Conservation (phyloP, 1,140 invertebrate species). For the Drosophila ananassae region DNA sequence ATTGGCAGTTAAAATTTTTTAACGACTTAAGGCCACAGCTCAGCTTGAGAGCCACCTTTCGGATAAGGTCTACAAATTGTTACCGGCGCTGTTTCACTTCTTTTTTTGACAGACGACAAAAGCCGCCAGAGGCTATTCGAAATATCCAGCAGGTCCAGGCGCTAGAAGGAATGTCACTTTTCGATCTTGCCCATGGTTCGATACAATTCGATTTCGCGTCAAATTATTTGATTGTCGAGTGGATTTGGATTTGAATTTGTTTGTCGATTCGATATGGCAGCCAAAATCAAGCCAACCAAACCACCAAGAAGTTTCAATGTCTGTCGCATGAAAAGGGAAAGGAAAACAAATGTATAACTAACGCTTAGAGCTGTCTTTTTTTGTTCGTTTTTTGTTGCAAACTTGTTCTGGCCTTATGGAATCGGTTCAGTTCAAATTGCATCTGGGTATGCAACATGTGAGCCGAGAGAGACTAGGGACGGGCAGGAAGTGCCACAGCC, state of each 20-base stretch:
- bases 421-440: conserved; percentile 54
- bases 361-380: conserved; percentile 47
- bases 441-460: conserved; percentile 48
- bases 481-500: conserved; percentile 33
- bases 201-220: conserved; percentile 50
- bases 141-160: conserved; percentile 50
- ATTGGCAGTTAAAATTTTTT: conserved; percentile 72
- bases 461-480: conserved; percentile 35
- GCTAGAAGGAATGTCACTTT: conserved; percentile 73
- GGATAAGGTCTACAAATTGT: conserved; percentile 62
- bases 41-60: conserved; percentile 62
- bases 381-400: conserved; percentile 40
- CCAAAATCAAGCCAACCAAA: conserved; percentile 15
- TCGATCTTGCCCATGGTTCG: conserved; percentile 20
- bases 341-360: conserved; percentile 63
- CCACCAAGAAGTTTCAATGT: conserved; percentile 66
- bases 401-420: conserved; percentile 65
- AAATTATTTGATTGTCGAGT: conserved; percentile 75
- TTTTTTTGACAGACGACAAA: conserved; percentile 70
- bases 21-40: conserved; percentile 71
- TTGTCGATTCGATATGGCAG: conserved; percentile 50
- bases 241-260: conserved; percentile 29
- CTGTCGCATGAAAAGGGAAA: conserved; percentile 72
- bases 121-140: conserved; percentile 43
- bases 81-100: conserved; percentile 37